Evolutionary conservation across 92 coral and sea anemone genomes (phyloP), one percentile per base, ranked within the genome.

Genomic region (Plumapathes pennacea): DNA sequence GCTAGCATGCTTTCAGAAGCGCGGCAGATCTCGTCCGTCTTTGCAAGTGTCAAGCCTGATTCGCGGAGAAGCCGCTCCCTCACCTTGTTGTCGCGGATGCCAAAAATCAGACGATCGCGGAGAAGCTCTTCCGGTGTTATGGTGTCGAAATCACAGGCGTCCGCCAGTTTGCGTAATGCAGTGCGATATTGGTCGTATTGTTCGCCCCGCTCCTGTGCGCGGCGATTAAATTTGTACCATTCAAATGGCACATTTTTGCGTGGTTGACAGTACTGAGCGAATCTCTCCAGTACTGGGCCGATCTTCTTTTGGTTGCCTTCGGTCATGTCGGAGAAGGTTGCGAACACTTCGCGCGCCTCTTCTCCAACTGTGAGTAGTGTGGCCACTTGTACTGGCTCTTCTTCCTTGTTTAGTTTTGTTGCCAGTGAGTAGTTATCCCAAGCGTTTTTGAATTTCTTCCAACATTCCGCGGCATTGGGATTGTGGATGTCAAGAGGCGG

Each of bases 111-210:
- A 18, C 67, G 44, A 33, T 59, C 57, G 21, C 57, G 67, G 10
- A 59, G 28, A 19, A 59, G 38, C 32, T 59, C 67, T 11, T 59
- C 67, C 23, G 67, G 67, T 59, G 60, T 39, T 19, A 59, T 59
- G 53, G 67, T 42, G 15, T 15, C 4, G 31, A 59, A 59, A 25
- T 59, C 64, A 45, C 70, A 62, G 59, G 25, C 70, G 14, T 62
- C 64, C 11, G 70, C 70, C 38, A 62, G 70, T 46, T 62, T 62
- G 24, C 65, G 31, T 21, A 62, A 63, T 48, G 64, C 70, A 19
- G 64, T 62, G 20, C 70, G 64, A 38, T 62, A 62, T 41, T 62
- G 70, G 36, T 62, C 64, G 70, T 62, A 62, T 43, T 39, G 33
- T 43, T 54, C 46, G 19, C 61, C 46, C 8, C 41, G 45, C 27